Conservation (phyloP, 2,113 vertebrate genomes). For the Siphamia tubifer region DNA sequence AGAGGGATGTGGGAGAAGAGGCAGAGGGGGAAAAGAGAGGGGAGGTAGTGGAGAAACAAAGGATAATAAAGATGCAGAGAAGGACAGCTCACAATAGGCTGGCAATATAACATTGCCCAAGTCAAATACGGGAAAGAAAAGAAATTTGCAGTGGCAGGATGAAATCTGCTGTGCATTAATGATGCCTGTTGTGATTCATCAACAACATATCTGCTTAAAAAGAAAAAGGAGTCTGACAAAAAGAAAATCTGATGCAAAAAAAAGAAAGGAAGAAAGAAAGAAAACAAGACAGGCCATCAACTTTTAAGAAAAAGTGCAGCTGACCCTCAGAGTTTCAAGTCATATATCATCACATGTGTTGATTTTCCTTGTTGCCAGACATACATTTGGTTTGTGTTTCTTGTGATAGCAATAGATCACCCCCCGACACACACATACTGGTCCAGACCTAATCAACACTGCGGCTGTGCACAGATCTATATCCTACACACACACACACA, state of each 20-base stretch:
- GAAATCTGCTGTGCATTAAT: conserved; percentile 47
- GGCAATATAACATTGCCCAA: conserved; percentile 34
- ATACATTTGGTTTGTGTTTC: conserved; percentile 73
- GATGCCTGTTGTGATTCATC: conserved; percentile 18
- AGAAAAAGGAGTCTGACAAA: background rate
- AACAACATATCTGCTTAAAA: background rate
- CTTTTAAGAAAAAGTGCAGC: conserved; percentile 23
- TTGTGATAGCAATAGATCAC: conserved; percentile 57
- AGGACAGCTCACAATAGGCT: conserved; percentile 33
- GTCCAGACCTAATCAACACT: conserved; percentile 48
- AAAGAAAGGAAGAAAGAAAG: conserved; percentile 50
- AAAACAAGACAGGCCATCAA: conserved; percentile 47
- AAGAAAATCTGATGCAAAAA: conserved; percentile 26
- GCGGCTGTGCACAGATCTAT: conserved; percentile 16
- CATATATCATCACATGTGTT: conserved; percentile 58
- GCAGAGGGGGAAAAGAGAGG: background rate
- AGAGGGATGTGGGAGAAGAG: conserved; percentile 4
- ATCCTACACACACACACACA: conserved; percentile 7
- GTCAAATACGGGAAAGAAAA: conserved; percentile 49
- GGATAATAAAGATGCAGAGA: conserved; percentile 70
- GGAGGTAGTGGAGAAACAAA: conserved; percentile 62
- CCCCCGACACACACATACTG: too few relatives aligned
- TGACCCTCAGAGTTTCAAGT: conserved; percentile 51
- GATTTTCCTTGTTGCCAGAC: conserved; percentile 60
- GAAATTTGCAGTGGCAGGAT: conserved; percentile 23